Evolutionary conservation across 2,888 invertebrate species (phyloP).

Genomic region (Drosophila paracracens): DNA sequence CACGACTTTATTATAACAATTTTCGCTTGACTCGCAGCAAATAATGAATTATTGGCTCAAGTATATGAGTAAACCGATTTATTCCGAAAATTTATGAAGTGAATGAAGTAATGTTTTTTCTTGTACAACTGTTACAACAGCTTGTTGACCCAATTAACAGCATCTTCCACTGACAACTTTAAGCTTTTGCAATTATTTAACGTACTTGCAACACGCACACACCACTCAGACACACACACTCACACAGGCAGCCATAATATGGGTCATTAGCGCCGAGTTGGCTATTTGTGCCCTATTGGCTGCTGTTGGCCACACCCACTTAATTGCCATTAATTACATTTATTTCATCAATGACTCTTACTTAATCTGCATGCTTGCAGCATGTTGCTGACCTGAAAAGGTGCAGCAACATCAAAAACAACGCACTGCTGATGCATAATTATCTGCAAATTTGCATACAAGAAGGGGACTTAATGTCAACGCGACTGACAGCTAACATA

Average conservation of each 20-base stretch:
- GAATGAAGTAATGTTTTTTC: background rate
- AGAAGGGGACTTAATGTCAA: background rate
- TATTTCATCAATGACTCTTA: slow-evolving; percentile 55
- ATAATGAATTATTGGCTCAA: slow-evolving; percentile 15
- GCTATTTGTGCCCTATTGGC: slow-evolving; percentile 22
- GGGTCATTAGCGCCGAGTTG: slow-evolving; percentile 68
- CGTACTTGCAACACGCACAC: slow-evolving; percentile 24
- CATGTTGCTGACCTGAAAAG: slow-evolving; percentile 22
- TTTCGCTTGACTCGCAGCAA: background rate
- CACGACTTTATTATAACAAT: background rate
- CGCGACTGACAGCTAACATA: slow-evolving; percentile 31
- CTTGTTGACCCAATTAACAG: slow-evolving; percentile 36
- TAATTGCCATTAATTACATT: slow-evolving; percentile 59
- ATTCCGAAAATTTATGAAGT: slow-evolving; percentile 21
- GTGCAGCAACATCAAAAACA: slow-evolving; percentile 16
- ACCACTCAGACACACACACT: slow-evolving; percentile 2
- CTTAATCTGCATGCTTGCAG: slow-evolving; percentile 49
- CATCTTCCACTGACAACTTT: slow-evolving; percentile 44
- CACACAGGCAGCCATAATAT: slow-evolving; percentile 46
- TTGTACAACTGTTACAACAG: slow-evolving; percentile 13
- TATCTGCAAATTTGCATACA: slow-evolving; percentile 55
- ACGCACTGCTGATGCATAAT: slow-evolving; percentile 51
- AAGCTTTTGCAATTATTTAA: slow-evolving; percentile 59
- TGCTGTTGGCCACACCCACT: slow-evolving; percentile 50
- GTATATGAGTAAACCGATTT: slow-evolving; percentile 5